Evolutionary conservation across 2,888 invertebrate species (phyloP), one percentile per base, ranked within the genome.

Genomic region (Catocala fraxini): DNA sequence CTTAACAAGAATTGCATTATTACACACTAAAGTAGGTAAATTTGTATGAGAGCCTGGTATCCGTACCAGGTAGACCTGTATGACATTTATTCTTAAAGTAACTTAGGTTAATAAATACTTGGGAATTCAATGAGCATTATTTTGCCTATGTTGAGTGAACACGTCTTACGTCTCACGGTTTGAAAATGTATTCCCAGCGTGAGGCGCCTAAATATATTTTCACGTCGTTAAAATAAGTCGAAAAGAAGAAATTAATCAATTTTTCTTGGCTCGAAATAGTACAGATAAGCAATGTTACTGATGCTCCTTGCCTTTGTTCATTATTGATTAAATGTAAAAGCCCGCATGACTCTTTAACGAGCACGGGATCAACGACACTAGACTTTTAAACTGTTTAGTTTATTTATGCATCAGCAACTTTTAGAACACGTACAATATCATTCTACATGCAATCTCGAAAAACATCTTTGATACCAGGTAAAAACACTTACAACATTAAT

Each of bases 341-440:
- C 80, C 80, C 79, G 81, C 77, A 81, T 81, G 54, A 46, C 33
- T 57, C 65, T 72, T 61, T 57, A 63, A 63, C 55, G 59, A 70
- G 46, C 42, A 45, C n/a, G 46, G 64, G 71, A 68, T 75, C 68
- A 75, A 71, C 35, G 74, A 62, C 56, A 55, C 39, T 46, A 15
- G 13, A 48, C 9, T 10, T 15, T 13, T 47, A 25, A 12, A 46
- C 11, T 25, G 25, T 9, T 4, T 15, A 47, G 47, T 25, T 45
- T 25, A 47, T 47, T 10, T 47, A 25, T 12, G 13, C 9, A 47
- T 6, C 35, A 39, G 25, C 25, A 25, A 25, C 25, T 25, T 15
- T 25, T 25, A 25, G 25, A 25, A 25, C 25, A 25, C 25, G 25
- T 25, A 25, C 25, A 25, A 25, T 25, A 25, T 25, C 25, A 25